Base-by-base conservation (phyloP, 2,888 invertebrate species). In the Macrophya annulata region DNA sequence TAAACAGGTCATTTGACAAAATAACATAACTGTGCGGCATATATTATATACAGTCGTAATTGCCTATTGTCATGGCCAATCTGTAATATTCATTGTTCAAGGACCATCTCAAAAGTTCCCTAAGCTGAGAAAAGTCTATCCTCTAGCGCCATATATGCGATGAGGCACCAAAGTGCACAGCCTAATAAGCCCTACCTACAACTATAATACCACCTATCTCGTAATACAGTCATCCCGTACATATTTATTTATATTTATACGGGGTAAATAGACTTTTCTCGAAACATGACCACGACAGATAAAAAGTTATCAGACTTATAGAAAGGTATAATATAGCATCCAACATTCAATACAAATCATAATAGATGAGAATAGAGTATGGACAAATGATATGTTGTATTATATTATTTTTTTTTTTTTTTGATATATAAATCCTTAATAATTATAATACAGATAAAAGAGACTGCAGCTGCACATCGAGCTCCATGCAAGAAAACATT, bases 21-120 rank as follows among this genome's bases (percentile, higher is more conserved):
- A 59, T 81, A 45, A 74, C 10, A 81, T n/a, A 81, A 81, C 62
- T 81, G 62, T 81, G 81, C 62, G 81, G 62, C 62, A 81, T 77
- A 77, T 77, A 55, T 51, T 77, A 77, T 77, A 77, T 77, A 77
- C 81, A 81, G 81, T 62, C 81, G 81, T 31, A 31, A 31, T 81
- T 81, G 81, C 87, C 88, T 90, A 90, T 88, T 88, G 88, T 89
- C 88, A 89, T 90, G 89, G 90, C 89, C 89, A 89, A 89, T 89
- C 82, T 86, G 89, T 84, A 85, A 65, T 86, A 85, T 68, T 90
- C 91, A 93, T 92, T 93, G 92, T 93, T 93, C 93, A 94, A 94
- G 94, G 94, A 94, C 94, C 94, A 94, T 94, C 94, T 94, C 94
- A 94, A 94, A 94, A 94, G 94, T 94, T 94, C 93, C 94, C 93